Percentiles rank a stretch among this genome's conserved stretches.
These are phyloP conservation scores for Anticlea derivata DNA, from an alignment of 2,888 invertebrate genomes.

Conservation along the genomic window DNA sequence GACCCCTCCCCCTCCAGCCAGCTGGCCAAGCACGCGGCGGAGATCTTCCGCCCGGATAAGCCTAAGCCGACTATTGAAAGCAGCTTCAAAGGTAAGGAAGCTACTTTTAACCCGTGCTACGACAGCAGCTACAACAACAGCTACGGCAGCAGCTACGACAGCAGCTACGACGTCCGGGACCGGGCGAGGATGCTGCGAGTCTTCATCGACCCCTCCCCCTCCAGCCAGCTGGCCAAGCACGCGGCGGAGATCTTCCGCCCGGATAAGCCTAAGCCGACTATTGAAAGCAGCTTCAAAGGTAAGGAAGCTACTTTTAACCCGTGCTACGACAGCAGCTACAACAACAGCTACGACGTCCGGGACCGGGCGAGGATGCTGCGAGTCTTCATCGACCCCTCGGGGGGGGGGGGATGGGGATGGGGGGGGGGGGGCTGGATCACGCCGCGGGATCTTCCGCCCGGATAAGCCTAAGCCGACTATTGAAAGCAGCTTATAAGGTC, in stretches of 20 bases:
- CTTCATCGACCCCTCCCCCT: conserved; percentile 55
- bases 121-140: too few relatives aligned
- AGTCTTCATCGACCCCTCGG: conserved; percentile 75
- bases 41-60: conserved; percentile 95
- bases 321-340: too few relatives aligned
- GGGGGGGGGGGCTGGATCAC: too few relatives aligned
- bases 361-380: conserved; percentile 96
- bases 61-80: conserved; percentile 96
- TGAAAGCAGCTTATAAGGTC: conserved; percentile 93
- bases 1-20: conserved; percentile 51
- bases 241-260: conserved; percentile 94
- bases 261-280: conserved; percentile 96
- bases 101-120: too few relatives aligned
- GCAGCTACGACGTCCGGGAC: conserved; percentile 98
- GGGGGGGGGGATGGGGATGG: too few relatives aligned
- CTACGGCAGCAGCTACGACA: too few relatives aligned
- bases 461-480: conserved; percentile 97
- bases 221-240: conserved; percentile 83
- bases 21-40: conserved; percentile 88
- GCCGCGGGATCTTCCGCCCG: conserved; percentile 46
- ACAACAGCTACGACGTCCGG: conserved; percentile 98
- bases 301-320: too few relatives aligned
- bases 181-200: conserved; percentile 94
- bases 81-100: conserved; percentile 88
- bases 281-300: conserved; percentile 93